Evolutionary conservation across 2,888 invertebrate species (phyloP).

Genomic region (Allolobophora icterica): DNA sequence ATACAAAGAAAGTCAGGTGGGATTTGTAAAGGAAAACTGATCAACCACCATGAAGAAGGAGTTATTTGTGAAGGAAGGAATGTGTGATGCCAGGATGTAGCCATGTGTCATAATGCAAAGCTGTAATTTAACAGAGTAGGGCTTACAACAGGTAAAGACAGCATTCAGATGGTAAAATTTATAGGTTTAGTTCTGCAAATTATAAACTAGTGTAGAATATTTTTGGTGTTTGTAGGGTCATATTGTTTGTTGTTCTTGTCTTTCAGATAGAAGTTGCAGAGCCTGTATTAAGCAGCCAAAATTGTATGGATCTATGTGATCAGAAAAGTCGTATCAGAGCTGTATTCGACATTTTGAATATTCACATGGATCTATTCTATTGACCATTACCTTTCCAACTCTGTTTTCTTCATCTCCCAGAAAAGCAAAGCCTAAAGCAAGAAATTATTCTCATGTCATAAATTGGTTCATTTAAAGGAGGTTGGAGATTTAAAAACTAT

Average conservation of each 20-base stretch:
- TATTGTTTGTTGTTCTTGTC: not conserved
- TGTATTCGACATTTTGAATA: not conserved
- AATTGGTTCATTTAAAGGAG: not conserved
- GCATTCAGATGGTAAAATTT: too few relatives aligned
- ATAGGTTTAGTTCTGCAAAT: too few relatives aligned
- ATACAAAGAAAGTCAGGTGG: too few relatives aligned
- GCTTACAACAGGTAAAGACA: too few relatives aligned
- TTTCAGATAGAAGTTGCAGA: slow-evolving; percentile 14
- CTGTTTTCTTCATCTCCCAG: not conserved
- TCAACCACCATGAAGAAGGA: too few relatives aligned
- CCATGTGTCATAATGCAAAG: too few relatives aligned
- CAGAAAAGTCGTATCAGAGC: not conserved
- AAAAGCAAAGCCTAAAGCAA: not conserved
- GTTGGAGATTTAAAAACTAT: not conserved
- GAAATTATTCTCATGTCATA: not conserved
- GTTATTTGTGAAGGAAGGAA: too few relatives aligned
- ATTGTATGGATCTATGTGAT: not conserved
- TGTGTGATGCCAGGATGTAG: too few relatives aligned
- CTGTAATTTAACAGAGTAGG: too few relatives aligned
- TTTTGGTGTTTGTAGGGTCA: not conserved
- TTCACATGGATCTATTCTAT: not conserved
- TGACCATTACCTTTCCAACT: not conserved
- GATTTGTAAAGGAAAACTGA: too few relatives aligned
- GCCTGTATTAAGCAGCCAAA: not conserved
- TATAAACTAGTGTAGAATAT: too few relatives aligned